Evolutionary conservation across 2,888 invertebrate genomes (phyloP).

Genomic region (Coleophora deauratella): DNA sequence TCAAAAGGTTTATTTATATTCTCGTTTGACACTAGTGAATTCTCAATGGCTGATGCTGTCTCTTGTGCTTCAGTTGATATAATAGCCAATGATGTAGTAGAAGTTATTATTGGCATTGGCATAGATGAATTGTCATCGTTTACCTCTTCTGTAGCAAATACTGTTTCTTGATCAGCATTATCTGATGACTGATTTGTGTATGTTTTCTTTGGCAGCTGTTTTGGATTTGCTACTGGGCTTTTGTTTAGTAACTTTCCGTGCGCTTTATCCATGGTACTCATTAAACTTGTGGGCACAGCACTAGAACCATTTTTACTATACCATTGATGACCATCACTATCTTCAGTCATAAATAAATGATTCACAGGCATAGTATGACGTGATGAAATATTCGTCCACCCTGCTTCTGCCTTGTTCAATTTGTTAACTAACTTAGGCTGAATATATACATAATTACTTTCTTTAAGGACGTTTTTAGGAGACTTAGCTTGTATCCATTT

Average conservation of each 20-base stretch:
- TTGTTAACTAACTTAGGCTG: too few relatives aligned
- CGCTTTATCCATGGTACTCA: too few relatives aligned
- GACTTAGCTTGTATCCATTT: conserved; percentile 33
- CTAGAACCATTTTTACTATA: too few relatives aligned
- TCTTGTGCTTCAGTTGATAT: conserved; percentile 1
- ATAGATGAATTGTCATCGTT: conserved; percentile 20
- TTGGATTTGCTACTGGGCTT: conserved; percentile 57
- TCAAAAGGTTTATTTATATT: not conserved
- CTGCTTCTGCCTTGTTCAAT: conserved; percentile 17
- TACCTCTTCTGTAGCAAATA: conserved; percentile 7
- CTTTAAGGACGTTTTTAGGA: conserved; percentile 13
- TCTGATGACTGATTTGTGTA: not conserved
- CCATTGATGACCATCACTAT: too few relatives aligned
- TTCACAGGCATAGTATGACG: not conserved
- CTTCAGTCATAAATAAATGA: too few relatives aligned
- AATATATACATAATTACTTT: conserved; percentile 25
- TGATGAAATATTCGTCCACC: conserved; percentile 25
- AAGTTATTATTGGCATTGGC: conserved; percentile 55
- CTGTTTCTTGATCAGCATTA: not conserved
- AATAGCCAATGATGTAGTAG: conserved; percentile 41
- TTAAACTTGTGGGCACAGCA: too few relatives aligned
- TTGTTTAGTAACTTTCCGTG: conserved; percentile 41
- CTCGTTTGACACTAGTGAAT: not conserved
- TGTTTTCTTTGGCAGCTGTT: conserved; percentile 46
- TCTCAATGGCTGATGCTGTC: not conserved